These are phyloP conservation scores for Drosophila pseudotakahashii DNA, from an alignment of 2,888 invertebrate species.

Conservation along the genomic window DNA sequence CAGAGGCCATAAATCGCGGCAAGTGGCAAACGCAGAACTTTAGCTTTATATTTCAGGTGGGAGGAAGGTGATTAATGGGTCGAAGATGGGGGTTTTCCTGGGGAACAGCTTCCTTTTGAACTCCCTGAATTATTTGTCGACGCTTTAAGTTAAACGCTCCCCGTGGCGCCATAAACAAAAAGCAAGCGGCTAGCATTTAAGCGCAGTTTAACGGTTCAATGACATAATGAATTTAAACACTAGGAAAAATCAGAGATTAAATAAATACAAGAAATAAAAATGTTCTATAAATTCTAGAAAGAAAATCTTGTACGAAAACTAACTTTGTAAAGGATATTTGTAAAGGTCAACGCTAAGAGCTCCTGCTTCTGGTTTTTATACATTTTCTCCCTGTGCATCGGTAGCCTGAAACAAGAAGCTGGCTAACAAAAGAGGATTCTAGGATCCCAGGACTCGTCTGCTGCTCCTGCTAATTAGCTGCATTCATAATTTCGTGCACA, in stretches of 20 bases:
- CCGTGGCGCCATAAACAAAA: slow-evolving; percentile 66
- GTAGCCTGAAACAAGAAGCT: slow-evolving; percentile 37
- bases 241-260: neutral
- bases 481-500: slow-evolving; percentile 78
- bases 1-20: slow-evolving; percentile 64
- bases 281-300: neutral
- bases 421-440: slow-evolving; percentile 28
- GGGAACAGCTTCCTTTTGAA: slow-evolving; percentile 3
- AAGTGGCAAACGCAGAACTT: slow-evolving; percentile 63
- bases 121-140: slow-evolving; percentile 64
- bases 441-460: slow-evolving; percentile 26
- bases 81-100: neutral
- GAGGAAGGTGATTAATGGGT: slow-evolving; percentile 5
- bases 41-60: slow-evolving; percentile 34
- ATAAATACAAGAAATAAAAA: too few species aligned
- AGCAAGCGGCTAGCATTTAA: slow-evolving; percentile 62
- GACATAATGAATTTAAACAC: slow-evolving; percentile 79
- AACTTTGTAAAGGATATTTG: neutral
- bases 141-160: slow-evolving; percentile 77
- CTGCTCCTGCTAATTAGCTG: slow-evolving; percentile 72
- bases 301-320: too few species aligned
- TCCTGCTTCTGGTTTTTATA: neutral
- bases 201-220: slow-evolving; percentile 81
- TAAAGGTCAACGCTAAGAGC: neutral
- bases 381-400: slow-evolving; percentile 28